Conservation (phyloP, 2,888 invertebrate species). For the Omphaloscelis lunosa region DNA sequence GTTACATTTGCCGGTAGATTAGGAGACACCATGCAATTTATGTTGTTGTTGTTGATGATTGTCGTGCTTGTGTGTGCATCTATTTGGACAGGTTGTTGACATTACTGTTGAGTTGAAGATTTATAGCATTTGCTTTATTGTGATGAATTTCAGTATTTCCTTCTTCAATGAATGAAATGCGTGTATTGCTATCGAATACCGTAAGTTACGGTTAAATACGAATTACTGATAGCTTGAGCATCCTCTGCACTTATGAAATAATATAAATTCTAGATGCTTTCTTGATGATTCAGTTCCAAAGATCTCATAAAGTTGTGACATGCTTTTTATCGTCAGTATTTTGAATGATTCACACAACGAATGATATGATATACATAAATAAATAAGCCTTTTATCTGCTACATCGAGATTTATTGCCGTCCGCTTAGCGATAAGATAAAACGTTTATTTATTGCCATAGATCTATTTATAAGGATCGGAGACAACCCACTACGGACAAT, state of each 20-base stretch:
- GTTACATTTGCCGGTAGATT: conserved; percentile 61
- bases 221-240: not conserved
- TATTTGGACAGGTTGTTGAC: conserved; percentile 29
- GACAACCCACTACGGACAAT: conserved; percentile 78
- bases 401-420: conserved; percentile 80
- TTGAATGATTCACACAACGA: conserved; percentile 68
- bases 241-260: not conserved
- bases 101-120: conserved; percentile 28
- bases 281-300: not conserved
- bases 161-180: not conserved
- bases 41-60: conserved; percentile 50
- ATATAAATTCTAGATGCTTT: not conserved
- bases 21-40: conserved; percentile 49
- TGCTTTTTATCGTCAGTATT: conserved; percentile 29
- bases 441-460: conserved; percentile 80
- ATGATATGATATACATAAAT: conserved; percentile 69
- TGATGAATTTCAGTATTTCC: conserved; percentile 5
- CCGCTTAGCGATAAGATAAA: conserved; percentile 79
- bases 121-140: conserved; percentile 11
- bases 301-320: not conserved
- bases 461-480: conserved; percentile 81
- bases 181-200: not conserved
- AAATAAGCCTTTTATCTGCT: conserved; percentile 77
- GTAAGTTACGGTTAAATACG: not conserved
- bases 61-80: conserved; percentile 29